Evolutionary conservation across 2,797 vertebrate species (phyloP), one percentile per base, ranked within the genome.

Genomic region (Sylvilagus floridanus): DNA sequence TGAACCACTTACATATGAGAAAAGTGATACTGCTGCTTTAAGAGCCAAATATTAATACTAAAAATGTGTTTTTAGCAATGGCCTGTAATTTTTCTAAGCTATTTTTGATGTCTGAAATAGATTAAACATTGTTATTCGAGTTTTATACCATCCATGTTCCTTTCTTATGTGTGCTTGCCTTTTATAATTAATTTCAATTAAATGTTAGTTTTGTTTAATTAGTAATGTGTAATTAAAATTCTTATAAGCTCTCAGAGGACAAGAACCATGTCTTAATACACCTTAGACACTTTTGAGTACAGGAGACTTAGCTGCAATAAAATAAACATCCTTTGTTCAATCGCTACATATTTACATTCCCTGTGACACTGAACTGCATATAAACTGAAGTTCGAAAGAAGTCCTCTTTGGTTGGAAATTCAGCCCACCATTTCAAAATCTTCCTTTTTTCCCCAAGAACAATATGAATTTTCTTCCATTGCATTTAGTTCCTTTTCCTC

Each of bases 141-240:
- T 89, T 92, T 96, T 91, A 85, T 90, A 60, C 75, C 7, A 84
- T 90, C 52, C 66, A 16, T 91, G 35, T 86, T 94, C 76, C 77
- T 96, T 89, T 94, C 62, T 81, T 93, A 89, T 78, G 72, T 22
- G 62, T 24, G 84, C 84, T 91, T 93, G 37, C 54, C 50, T 96
- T 91, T 95, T 90, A 72, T 79, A 95, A 96, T 96, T 96, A 91
- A 89, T 97, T 96, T 94, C 85, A 96, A 83, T 97, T 96, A 96
- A 91, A 95, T 54, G 78, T 76, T 92, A 78, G 24, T 93, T 94
- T 95, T 95, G 42, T 92, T 97, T 95, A 96, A 87, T 95, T 96
- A 95, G 73, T 77, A 75, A 50, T 88, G 11, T 94, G n/a, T 90
- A 92, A 85, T 96, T 96, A 96, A 97, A 93, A 92, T 92, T 69